Evolutionary conservation across 2,888 invertebrate species (phyloP), one percentile per base, ranked within the genome.

Genomic region (Charanyca ferruginea): DNA sequence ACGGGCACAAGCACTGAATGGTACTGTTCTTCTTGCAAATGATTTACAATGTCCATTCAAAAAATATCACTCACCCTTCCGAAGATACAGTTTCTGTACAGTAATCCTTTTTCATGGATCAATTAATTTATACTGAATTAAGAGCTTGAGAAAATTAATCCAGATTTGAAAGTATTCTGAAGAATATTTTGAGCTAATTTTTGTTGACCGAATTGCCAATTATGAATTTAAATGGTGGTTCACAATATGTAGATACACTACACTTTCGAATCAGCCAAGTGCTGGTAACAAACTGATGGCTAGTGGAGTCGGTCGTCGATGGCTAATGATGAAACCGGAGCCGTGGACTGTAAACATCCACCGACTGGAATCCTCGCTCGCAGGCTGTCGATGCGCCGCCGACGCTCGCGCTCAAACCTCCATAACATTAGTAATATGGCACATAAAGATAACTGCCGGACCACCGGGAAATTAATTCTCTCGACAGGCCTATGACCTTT

Each of bases 271-370:
- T 86, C 81, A 81, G 83, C 58, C 90, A 87, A 91, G 87, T 84
- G 93, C 90, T 91, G 89, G 87, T 85, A 81, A 87, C 86, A 82
- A 85, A 94, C 94, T 93, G 93, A 84, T 91, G 91, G 86, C 84
- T 65, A 79, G 70, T 78, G 80, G 75, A 82, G 81, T 68, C 79
- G 74, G 81, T 67, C 84, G 89, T 83, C 89, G 88, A 78, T 85
- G 87, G 85, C 86, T 91, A 90, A 91, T 90, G 91, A 91, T 89
- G 95, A 87, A 93, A 95, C 91, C 93, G 93, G 95, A 95, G 91
- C 88, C 77, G 66, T 71, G 47, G 69, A 89, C 83, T 94, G 89
- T 95, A 95, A 95, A 95, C 95, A 95, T 94, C 93, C 94, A 94
- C 83, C 87, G 90, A 87, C 85, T 90, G 92, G 93, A 93, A 94